Evolutionary conservation across 2,888 invertebrate genomes (phyloP), one percentile per base, ranked within the genome.

Genomic region (Atethmia centrago): DNA sequence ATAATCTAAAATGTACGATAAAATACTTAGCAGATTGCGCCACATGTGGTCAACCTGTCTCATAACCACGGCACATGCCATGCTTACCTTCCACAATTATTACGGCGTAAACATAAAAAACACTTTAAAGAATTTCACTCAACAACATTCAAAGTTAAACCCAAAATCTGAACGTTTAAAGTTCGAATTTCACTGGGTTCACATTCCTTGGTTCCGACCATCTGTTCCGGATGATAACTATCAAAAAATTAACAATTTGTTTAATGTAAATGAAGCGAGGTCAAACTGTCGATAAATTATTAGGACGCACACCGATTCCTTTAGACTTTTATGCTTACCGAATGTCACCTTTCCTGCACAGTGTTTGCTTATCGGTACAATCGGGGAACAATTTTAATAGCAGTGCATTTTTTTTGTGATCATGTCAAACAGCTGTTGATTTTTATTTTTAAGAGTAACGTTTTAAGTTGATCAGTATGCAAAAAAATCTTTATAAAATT

Each of bases 161-260:
- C 84, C 77, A 88, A 88, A 2, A 0, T 0, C 0, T 4, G 3
- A 0, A 0, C 0, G 0, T 0, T 40, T 85, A 91, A 67, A 84
- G 88, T 85, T 77, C n/a, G 83, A 75, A 88, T 78, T 92, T 1
- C 47, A 21, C 47, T 76, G 72, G 25, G 7, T 36, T 49, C 16
- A 42, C 71, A 67, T 79, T 87, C 79, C 87, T 84, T 88, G 88
- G 86, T 88, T 88, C 80, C 80, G 84, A 88, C 95, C 96, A 96
- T 95, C 95, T 96, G 96, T 95, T 95, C 93, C 94, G 93, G 94
- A 94, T 92, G 96, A 96, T 95, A 92, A 94, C 92, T 95, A 96
- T 96, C 96, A 93, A 95, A 95, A 95, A 96, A 96, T 96, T 96
- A 96, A 96, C 95, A 96, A 96, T 96, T 96, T 96, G 96, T 96